These are phyloP conservation scores for Andrena minutula DNA, from an alignment of 2,888 invertebrate genomes.

Conservation along the genomic window DNA sequence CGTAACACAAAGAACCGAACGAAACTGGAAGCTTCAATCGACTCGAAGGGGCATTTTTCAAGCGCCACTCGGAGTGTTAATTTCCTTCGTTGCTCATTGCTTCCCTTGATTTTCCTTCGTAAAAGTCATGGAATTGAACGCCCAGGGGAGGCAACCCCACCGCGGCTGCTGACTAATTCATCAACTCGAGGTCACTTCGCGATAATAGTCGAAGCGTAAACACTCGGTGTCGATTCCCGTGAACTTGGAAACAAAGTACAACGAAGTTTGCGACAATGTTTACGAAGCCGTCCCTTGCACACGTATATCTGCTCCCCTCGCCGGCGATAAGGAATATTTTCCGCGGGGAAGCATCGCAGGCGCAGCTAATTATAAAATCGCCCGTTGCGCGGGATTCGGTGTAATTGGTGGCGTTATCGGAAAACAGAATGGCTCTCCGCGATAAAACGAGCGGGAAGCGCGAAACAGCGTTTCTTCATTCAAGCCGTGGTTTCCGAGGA, in stretches of 20 bases:
- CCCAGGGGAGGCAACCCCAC: neutral
- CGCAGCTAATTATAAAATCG: constrained; percentile 6
- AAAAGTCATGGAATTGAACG: neutral
- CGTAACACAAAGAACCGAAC: too few species aligned
- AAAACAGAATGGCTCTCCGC: neutral
- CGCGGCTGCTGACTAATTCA: neutral
- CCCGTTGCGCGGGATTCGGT: neutral
- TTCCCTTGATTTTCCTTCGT: neutral
- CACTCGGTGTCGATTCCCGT: constrained; percentile 3
- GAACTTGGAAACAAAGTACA: constrained; percentile 14
- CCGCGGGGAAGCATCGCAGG: constrained; percentile 1
- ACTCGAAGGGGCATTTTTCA: too few species aligned
- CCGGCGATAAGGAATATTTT: constrained; percentile 33
- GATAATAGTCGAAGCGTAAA: constrained; percentile 24
- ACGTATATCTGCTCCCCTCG: constrained; percentile 19
- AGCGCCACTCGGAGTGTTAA: neutral
- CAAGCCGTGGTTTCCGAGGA: neutral
- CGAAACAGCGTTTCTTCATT: neutral
- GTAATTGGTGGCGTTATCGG: constrained; percentile 8
- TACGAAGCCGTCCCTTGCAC: neutral
- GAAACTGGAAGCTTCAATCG: too few species aligned
- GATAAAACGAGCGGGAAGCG: neutral
- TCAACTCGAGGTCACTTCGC: neutral
- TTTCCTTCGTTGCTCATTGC: neutral
- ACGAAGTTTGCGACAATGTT: constrained; percentile 33